Conservation (phyloP, 35 echinoderm and acorn worm species). For the Holothuria glaberrima region DNA sequence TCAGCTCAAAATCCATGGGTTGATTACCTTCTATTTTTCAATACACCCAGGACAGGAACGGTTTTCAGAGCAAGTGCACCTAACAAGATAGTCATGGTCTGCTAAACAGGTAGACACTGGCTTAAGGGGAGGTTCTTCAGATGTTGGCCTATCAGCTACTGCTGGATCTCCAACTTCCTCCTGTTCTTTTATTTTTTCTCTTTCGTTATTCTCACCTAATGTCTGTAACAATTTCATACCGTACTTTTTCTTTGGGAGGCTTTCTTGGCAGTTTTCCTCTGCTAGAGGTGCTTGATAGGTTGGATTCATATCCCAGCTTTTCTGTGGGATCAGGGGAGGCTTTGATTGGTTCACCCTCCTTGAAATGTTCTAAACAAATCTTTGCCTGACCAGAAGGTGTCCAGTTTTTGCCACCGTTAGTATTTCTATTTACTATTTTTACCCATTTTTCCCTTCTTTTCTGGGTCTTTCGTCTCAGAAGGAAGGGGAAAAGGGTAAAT, state of each 20-base stretch:
- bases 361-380: conserved; percentile 66
- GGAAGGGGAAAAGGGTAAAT: conserved; percentile 67
- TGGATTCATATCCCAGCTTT: conserved; percentile 51
- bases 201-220: conserved; percentile 2
- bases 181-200: conserved; percentile 28
- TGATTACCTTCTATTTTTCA: conserved; percentile 9
- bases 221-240: neutral
- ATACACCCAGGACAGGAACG: neutral
- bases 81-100: conserved; percentile 39
- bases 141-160: conserved; percentile 9
- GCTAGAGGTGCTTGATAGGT: neutral
- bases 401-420: conserved; percentile 35
- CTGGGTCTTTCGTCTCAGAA: conserved; percentile 55
- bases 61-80: conserved; percentile 22
- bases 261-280: conserved; percentile 36
- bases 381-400: conserved; percentile 39
- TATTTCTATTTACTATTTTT: conserved; percentile 64
- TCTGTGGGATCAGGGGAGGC: conserved; percentile 59
- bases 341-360: conserved; percentile 44
- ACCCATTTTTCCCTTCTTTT: conserved; percentile 50
- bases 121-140: neutral
- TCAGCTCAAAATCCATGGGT: neutral
- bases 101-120: conserved; percentile 1
- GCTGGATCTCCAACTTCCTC: conserved; percentile 20
- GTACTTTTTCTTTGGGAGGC: neutral